Evolutionary conservation across 2,888 invertebrate species (phyloP).

Genomic region (Rhabditoides inermis): DNA sequence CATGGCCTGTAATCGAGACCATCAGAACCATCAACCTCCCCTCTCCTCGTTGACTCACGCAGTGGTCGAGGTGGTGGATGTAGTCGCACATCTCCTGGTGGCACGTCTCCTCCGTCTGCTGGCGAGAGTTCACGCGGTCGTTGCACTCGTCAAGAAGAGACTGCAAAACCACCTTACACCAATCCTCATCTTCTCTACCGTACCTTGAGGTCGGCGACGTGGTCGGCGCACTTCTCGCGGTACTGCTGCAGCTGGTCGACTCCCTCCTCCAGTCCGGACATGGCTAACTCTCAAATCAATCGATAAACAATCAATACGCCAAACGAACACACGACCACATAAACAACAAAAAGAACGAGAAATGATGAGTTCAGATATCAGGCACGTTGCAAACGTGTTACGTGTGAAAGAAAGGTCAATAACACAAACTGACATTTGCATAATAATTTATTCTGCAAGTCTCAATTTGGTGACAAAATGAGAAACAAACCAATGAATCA

Average conservation of each 20-base stretch:
- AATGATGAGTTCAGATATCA: too few relatives aligned
- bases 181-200: too few relatives aligned
- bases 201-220: constrained; percentile 44
- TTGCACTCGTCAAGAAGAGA: constrained; percentile 66
- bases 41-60: constrained; percentile 59
- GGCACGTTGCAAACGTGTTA: too few relatives aligned
- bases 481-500: too few relatives aligned
- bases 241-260: constrained; percentile 46
- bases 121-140: constrained; percentile 74
- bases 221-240: constrained; percentile 45
- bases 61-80: constrained; percentile 81
- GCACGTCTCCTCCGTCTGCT: constrained; percentile 81
- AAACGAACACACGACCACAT: too few relatives aligned
- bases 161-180: constrained; percentile 6
- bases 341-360: too few relatives aligned
- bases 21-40: background rate
- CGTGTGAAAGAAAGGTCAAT: too few relatives aligned
- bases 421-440: too few relatives aligned
- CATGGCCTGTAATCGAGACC: constrained; percentile 26
- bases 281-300: too few relatives aligned
- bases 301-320: too few relatives aligned
- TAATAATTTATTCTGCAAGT: too few relatives aligned
- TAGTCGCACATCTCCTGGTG: constrained; percentile 84
- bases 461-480: too few relatives aligned
- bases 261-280: constrained; percentile 34